phyloP scores from a whole-genome alignment of 1,140 invertebrate genomes.

The Cepaea nemoralis region DNA sequence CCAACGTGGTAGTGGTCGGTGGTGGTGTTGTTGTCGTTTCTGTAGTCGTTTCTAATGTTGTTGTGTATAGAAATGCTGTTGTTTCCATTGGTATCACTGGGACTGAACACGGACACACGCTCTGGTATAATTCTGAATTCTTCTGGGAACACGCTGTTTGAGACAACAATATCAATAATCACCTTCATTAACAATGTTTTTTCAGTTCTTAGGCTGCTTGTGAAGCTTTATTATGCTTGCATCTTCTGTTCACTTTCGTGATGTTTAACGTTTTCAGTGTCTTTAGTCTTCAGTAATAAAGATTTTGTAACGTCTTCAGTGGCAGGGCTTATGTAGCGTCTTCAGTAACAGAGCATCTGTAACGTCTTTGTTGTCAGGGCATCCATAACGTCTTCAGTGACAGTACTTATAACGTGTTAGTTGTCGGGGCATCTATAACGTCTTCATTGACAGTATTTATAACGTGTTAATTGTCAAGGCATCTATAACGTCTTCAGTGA shows the following conservation, averaged over 20 bases:
- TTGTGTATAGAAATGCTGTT: no score
- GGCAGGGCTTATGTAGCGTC: background rate
- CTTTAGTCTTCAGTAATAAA: background rate
- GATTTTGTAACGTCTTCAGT: background rate
- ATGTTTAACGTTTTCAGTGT: background rate
- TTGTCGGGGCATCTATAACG: no score
- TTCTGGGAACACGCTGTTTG: background rate
- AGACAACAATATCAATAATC: background rate
- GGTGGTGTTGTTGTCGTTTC: background rate
- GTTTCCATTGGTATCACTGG: no score
- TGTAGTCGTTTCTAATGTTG: background rate
- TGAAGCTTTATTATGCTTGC: background rate
- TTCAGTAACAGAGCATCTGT: no score
- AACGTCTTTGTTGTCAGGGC: no score
- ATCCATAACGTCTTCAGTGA: no score
- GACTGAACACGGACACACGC: background rate
- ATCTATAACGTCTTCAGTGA: no score
- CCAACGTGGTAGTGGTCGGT: slow-evolving; percentile 2
- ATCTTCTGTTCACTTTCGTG: background rate
- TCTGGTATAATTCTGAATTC: background rate
- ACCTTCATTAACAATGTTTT: background rate
- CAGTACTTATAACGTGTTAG: no score
- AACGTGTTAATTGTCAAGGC: no score
- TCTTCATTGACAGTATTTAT: no score
- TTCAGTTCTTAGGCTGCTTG: no score